Conservation (phyloP, 1,140 invertebrate genomes). For the Panonychus citri region DNA sequence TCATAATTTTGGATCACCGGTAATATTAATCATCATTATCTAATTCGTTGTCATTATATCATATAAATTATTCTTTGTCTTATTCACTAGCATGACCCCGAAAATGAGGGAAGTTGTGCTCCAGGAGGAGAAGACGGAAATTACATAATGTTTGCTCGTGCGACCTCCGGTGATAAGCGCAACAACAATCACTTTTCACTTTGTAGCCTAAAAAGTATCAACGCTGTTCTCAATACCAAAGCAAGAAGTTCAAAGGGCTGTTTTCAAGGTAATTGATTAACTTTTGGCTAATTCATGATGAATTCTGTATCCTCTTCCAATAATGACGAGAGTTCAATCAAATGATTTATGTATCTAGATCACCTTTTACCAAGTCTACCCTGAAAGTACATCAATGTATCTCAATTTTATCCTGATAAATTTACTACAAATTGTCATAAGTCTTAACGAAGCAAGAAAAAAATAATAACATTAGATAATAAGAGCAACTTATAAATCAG, state of each 20-base stretch:
- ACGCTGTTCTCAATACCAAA: slow-evolving; percentile 76
- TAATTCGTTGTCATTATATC: not conserved
- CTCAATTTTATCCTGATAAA: too few relatives aligned
- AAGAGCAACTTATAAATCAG: too few relatives aligned
- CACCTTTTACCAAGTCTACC: too few relatives aligned
- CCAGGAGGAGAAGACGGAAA: slow-evolving; percentile 65
- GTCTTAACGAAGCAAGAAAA: too few relatives aligned
- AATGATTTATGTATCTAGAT: too few relatives aligned
- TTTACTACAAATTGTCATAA: too few relatives aligned
- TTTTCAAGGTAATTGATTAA: slow-evolving; percentile 44
- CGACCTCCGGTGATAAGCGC: slow-evolving; percentile 79
- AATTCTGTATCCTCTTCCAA: not conserved
- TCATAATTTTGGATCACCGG: slow-evolving; percentile 94
- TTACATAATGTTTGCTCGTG: slow-evolving; percentile 28
- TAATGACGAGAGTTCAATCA: too few relatives aligned
- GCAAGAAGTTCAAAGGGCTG: slow-evolving; percentile 68
- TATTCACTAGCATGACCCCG: slow-evolving; percentile 53
- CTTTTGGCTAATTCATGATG: not conserved
- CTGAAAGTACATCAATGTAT: too few relatives aligned
- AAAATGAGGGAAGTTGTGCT: slow-evolving; percentile 43
- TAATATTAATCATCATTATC: slow-evolving; percentile 25
- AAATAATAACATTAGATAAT: too few relatives aligned
- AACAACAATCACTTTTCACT: slow-evolving; percentile 90
- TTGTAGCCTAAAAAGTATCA: slow-evolving; percentile 73
- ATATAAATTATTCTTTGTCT: slow-evolving; percentile 8